Conservation (phyloP, 2,888 invertebrate genomes). For the Agrilus mali region DNA sequence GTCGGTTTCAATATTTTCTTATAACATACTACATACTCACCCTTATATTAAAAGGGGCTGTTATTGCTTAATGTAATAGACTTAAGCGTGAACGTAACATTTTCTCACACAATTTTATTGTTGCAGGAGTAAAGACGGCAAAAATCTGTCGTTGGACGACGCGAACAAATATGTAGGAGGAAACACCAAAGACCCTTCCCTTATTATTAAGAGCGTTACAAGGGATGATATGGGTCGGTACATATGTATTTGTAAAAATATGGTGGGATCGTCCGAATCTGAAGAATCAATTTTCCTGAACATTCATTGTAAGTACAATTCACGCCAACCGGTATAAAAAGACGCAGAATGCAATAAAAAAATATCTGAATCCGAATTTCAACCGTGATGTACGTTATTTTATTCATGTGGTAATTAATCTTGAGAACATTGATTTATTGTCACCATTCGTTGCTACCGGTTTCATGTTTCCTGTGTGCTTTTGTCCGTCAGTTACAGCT, state of each 20-base stretch:
- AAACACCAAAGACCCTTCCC: slow-evolving; percentile 57
- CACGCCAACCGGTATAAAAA: no score
- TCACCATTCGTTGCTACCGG: no score
- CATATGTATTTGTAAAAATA: slow-evolving; percentile 68
- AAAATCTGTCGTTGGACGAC: slow-evolving; percentile 42
- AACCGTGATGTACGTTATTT: no score
- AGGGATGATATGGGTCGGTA: slow-evolving; percentile 77
- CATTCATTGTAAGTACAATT: slow-evolving; percentile 61
- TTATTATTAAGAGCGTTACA: slow-evolving; percentile 63
- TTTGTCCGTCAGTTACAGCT: no score
- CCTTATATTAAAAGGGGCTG: no score
- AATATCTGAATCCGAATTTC: no score
- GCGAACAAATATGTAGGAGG: slow-evolving; percentile 63
- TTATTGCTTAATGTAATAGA: no score
- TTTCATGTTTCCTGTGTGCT: no score
- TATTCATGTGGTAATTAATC: no score
- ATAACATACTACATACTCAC: no score
- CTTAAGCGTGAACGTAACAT: background rate
- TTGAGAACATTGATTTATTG: background rate
- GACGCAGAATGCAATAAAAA: no score
- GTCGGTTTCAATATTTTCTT: no score
- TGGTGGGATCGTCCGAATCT: slow-evolving; percentile 62
- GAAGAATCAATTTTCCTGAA: slow-evolving; percentile 63
- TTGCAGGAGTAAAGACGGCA: slow-evolving; percentile 58
- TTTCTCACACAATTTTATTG: background rate